Conservation (phyloP, 2,113 vertebrate species). For the Psophia crepitans region DNA sequence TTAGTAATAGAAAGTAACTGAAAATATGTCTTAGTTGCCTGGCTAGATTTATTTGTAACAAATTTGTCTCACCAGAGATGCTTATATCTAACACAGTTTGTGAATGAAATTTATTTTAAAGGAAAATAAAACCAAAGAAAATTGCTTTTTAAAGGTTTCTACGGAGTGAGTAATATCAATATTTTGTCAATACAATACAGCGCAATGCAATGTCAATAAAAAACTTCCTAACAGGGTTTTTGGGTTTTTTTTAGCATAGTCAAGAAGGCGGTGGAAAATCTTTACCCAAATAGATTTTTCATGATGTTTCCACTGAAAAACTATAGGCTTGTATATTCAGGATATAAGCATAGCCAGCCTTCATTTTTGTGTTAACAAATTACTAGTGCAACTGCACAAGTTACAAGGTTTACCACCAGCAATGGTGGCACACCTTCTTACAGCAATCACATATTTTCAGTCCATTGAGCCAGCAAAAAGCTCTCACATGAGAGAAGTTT, state of each 20-base stretch:
- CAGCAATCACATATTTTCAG: neutral
- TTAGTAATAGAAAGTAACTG: neutral
- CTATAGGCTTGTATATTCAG: neutral
- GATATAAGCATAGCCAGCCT: neutral
- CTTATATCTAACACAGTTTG: neutral
- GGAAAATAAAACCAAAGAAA: neutral
- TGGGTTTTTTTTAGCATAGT: neutral
- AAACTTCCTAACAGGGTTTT: rapidly evolving
- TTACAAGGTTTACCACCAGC: neutral
- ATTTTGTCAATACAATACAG: neutral
- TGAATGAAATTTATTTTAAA: neutral
- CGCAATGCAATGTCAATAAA: neutral
- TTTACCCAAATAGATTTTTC: neutral
- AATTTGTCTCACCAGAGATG: neutral
- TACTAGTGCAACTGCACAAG: neutral
- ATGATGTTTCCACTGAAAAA: neutral
- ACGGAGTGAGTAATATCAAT: neutral
- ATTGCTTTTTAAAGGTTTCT: neutral
- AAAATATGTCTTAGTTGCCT: neutral
- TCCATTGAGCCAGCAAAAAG: neutral
- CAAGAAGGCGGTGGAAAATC: neutral
- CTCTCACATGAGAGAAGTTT: neutral
- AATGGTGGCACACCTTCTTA: neutral
- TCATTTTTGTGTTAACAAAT: neutral
- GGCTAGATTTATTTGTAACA: neutral